Evolutionary conservation across 2,797 vertebrate species (phyloP), one percentile per base, ranked within the genome.

Genomic region (Psittacula derbiana): DNA sequence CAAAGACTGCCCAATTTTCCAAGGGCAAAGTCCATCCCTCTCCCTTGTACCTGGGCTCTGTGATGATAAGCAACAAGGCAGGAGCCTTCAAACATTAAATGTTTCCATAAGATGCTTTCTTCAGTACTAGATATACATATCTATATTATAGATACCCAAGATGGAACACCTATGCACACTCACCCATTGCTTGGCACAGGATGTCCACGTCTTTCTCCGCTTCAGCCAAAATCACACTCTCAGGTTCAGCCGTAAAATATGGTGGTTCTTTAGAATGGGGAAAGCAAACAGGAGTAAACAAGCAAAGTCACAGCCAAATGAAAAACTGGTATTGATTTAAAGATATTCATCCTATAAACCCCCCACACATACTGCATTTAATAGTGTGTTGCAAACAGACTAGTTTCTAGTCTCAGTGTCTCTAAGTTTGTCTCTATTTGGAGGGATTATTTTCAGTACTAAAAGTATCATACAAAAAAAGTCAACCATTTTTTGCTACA

Each of bases 151-250:
- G 55, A 25, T 36, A 1, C 7, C 13, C 25, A 4, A 4, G 14
- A 0, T 11, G 4, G 2, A 25, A 49, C 7, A 24, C 1, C 0
- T 12, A 6, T 33, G 55, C n/a, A 12, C 50, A 95, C 98, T 98
- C 86, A 99, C 99, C 99, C 98, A 98, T 98, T 17, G 98, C 99
- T 85, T 97, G 97, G 94, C 99, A 99, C 11, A 96, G 96, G 84
- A 99, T 98, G 62, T 99, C 98, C 86, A 99, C 97, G 1, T 97
- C 98, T 90, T 98, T 98, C 94, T 99, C 99, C 31, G 98, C 98
- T 69, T 99, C 98, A 9, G 96, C 98, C 40, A 98, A 91, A 84
- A 98, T 98, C 96, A 98, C 98, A 12, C 86, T 97, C 88, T 98
- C 97, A 0, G 99, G 99, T 49, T 99, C 98, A 21, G 97, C 90